Evolutionary conservation across 2,113 vertebrate species (phyloP), one percentile per base, ranked within the genome.

Genomic region (Pterophyllum scalare): DNA sequence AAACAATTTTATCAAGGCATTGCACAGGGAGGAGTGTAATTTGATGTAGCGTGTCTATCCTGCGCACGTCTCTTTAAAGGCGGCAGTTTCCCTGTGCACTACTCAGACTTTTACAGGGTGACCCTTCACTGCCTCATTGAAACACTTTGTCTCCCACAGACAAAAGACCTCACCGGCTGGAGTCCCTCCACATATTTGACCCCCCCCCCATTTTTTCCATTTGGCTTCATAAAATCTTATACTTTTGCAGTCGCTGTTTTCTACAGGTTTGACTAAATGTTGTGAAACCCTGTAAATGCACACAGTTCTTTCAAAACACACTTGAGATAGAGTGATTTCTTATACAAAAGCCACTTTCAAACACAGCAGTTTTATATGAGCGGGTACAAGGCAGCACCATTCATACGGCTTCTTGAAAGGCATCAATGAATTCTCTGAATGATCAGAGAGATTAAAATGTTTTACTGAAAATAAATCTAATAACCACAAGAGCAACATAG

Each of bases 31-130:
- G 75, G 78, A 80, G 59, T 82, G 83, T 90, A 79, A 91, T 90
- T 82, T 78, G 84, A 89, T 92, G 91, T 72, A 79, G 80, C 76
- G n/a, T 61, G 46, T 90, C 77, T 90, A 65, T 88, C 83, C 89
- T 54, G 64, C 75, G 76, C 77, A 64, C 35, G 59, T 87, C 84
- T 90, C 79, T 76, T 81, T 88, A 79, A 88, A 82, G 86, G 67
- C 60, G 60, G 80, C 4, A 4, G 49, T 86, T 90, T 94, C 87
- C 64, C 82, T 72, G 77, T 90, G 79, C 46, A 70, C 67, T 75
- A 43, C 83, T 88, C 38, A 82, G 43, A 88, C 87, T 88, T 92
- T 91, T 87, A 89, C 86, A 81, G 78, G 56, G 65, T 80, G 24
- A 83, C 64, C 87, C 81, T 70, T 85, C 17, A 9, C 83, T 62